Evolutionary conservation across 2,888 invertebrate genomes (phyloP), one percentile per base, ranked within the genome.

Genomic region (Trachelus troglodyta): DNA sequence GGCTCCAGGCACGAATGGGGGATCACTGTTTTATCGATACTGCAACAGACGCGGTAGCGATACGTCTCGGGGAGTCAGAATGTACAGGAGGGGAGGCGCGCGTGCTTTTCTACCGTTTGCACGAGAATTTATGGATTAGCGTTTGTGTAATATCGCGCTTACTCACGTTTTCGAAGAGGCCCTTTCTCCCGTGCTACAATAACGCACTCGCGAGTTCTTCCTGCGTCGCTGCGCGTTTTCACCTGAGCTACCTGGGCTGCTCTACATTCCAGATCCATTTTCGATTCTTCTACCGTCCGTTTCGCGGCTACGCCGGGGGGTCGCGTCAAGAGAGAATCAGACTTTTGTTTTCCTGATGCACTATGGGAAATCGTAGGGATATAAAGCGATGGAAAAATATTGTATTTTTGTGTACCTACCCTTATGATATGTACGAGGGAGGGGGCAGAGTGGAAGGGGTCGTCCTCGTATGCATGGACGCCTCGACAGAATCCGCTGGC

Each of bases 11-110:
- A 89, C 89, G 89, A 89, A 88, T 89, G 82, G 83, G 82, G 88
- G 88, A 89, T 89, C 89, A 89, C 87, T 89, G 87, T 89, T 89
- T 88, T 88, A 89, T 89, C 89, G 87, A 87, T 88, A 87, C 87
- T 86, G 88, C 85, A 87, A 83, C 86, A 86, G 88, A 85, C 87
- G 85, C 84, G 73, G 68, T 74, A 74, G 68, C 80, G 84, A 85
- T 86, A 83, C 84, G 84, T 88, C 86, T 88, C 84, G 83, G 83
- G 83, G 69, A 56, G 83, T 86, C 81, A 83, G 80, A 81, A 80
- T 77, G 80, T 75, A 23, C 76, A 76, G 69, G 69, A 68, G 71
- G 79, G 82, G 83, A 83, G 82, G 84, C 84, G 87, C 79, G 88
- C 87, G 88, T 89, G 89, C 86, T 85, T 85, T 71, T 83, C 84